A percentile compares a stretch with the other conserved stretches of the same genome.
Evolutionary conservation across 2,113 vertebrate species (phyloP).

Genomic region (Papio anubis): DNA sequence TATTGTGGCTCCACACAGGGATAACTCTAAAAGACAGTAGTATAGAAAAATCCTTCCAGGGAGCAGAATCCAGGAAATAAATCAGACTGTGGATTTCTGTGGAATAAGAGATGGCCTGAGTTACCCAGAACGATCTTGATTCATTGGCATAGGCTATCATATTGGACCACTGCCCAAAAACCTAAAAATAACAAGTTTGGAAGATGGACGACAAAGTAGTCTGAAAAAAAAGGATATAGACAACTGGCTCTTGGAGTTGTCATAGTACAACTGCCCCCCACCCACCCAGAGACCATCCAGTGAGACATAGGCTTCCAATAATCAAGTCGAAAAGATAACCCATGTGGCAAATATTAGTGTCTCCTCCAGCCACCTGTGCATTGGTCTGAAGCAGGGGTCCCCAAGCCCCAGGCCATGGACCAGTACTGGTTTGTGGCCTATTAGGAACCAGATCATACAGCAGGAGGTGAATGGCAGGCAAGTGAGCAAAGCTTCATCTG

Average conservation of each 20-base stretch:
- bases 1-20: background rate
- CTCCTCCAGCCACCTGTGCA: background rate
- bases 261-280: accelerated
- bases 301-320: background rate
- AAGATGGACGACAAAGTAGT: background rate
- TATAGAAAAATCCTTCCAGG: background rate
- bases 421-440: too few species aligned
- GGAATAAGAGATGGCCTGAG: background rate
- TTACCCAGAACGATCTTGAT: background rate
- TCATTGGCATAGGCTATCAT: background rate
- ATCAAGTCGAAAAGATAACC: background rate
- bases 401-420: too few species aligned
- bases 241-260: background rate
- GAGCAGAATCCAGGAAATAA: background rate
- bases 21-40: background rate
- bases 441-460: too few species aligned
- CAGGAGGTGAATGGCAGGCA: too few species aligned
- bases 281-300: background rate
- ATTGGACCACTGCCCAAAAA: background rate
- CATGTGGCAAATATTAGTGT: background rate
- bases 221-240: background rate
- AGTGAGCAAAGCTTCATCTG: too few species aligned
- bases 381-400: background rate
- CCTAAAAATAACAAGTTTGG: background rate
- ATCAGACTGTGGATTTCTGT: background rate